These are phyloP conservation scores for Dunckerocampus dactyliophorus DNA, from an alignment of 2,113 vertebrate species.

Conservation along the genomic window DNA sequence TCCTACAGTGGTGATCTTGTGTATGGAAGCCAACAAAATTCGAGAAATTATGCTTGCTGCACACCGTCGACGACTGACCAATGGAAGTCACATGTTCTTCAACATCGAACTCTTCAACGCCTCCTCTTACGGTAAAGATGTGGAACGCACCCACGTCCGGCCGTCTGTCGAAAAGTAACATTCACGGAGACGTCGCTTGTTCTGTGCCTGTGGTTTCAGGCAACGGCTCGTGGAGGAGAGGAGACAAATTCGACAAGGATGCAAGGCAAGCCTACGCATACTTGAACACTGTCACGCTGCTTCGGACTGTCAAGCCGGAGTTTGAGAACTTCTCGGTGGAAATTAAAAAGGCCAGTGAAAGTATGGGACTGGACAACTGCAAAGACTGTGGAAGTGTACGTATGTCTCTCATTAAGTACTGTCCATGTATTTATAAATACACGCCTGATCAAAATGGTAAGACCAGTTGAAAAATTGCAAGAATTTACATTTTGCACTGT, in stretches of 20 bases:
- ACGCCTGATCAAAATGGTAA: not conserved
- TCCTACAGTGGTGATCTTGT: slow-evolving; percentile 91
- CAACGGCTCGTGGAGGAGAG: slow-evolving; percentile 93
- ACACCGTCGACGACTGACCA: slow-evolving; percentile 84
- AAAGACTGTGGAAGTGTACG: slow-evolving; percentile 86
- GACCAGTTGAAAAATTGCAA: too few relatives aligned
- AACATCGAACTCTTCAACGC: slow-evolving; percentile 98
- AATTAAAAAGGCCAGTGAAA: slow-evolving; percentile 85
- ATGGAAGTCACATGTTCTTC: slow-evolving; percentile 87
- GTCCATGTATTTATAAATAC: not conserved
- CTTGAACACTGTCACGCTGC: slow-evolving; percentile 89
- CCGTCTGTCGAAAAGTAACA: too few relatives aligned
- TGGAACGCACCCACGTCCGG: not conserved
- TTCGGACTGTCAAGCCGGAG: slow-evolving; percentile 90
- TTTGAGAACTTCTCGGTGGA: slow-evolving; percentile 94
- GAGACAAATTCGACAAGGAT: slow-evolving; percentile 86
- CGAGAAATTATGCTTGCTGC: slow-evolving; percentile 91
- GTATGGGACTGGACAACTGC: slow-evolving; percentile 69
- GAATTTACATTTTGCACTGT: too few relatives aligned
- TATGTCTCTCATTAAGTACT: slow-evolving; percentile 48
- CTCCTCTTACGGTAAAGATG: slow-evolving; percentile 85
- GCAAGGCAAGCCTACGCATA: slow-evolving; percentile 87
- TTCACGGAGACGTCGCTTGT: not conserved
- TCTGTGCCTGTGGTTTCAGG: slow-evolving; percentile 64
- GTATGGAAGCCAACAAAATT: slow-evolving; percentile 82